Evolutionary conservation across 92 coral and sea anemone species (phyloP).

Genomic region (Isaurus tuberculatus): DNA sequence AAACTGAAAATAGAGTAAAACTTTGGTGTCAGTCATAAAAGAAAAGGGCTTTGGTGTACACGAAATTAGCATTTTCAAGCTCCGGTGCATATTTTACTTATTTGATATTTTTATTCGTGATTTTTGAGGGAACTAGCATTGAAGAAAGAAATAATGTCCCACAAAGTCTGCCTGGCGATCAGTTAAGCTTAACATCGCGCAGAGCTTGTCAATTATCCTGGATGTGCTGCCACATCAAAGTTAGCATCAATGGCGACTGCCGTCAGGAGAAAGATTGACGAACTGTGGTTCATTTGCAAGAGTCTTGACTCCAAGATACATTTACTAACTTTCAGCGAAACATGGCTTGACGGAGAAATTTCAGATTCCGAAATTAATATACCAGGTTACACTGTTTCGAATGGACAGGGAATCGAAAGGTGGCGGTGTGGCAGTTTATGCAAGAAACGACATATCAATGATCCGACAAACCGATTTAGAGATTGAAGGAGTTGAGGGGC

Average conservation of each 20-base stretch:
- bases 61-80: not conserved
- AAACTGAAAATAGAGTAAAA: no score
- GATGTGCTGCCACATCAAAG: not conserved
- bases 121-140: slow-evolving; percentile 3
- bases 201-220: not conserved
- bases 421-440: slow-evolving; percentile 48
- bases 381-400: slow-evolving; percentile 38
- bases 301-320: slow-evolving; percentile 22
- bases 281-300: slow-evolving; percentile 12
- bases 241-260: slow-evolving; percentile 5
- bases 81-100: slow-evolving; percentile 1
- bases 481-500: slow-evolving; percentile 6
- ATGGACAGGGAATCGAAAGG: slow-evolving; percentile 42
- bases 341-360: slow-evolving; percentile 40
- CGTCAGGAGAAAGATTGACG: slow-evolving; percentile 18
- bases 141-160: not conserved
- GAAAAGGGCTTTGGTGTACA: no score
- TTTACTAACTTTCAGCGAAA: slow-evolving; percentile 36
- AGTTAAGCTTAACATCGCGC: slow-evolving; percentile 8
- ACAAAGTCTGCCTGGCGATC: slow-evolving; percentile 9
- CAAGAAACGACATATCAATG: slow-evolving; percentile 30
- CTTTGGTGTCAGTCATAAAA: no score
- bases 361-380: slow-evolving; percentile 31
- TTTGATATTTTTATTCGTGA: not conserved
- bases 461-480: slow-evolving; percentile 45